These are phyloP conservation scores for Eilema depressum DNA, from an alignment of 2,888 invertebrate genomes.

Conservation along the genomic window DNA sequence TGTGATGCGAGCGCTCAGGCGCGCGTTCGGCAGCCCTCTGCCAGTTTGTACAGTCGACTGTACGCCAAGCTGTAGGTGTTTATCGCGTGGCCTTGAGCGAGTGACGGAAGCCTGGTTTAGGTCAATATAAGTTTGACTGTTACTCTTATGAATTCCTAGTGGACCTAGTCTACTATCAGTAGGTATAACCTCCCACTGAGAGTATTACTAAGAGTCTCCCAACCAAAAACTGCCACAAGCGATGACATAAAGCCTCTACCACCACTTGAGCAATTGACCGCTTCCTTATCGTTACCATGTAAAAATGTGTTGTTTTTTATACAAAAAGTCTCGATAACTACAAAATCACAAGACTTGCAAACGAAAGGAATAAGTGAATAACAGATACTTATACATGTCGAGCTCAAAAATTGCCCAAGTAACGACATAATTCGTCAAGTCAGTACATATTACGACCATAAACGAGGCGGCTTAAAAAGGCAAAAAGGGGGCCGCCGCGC, in stretches of 20 bases:
- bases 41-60: no score
- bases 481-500: constrained; percentile 66
- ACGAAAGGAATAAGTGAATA: constrained; percentile 27
- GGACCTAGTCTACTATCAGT: neutral
- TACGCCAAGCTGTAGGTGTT: no score
- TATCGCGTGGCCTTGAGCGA: no score
- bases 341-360: constrained; percentile 15
- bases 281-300: no score
- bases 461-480: constrained; percentile 61
- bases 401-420: constrained; percentile 41
- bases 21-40: no score
- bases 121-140: neutral
- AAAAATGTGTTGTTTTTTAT: neutral
- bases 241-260: no score
- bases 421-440: constrained; percentile 56
- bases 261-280: no score
- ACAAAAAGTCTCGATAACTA: constrained; percentile 16
- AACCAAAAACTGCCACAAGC: no score
- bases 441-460: constrained; percentile 62
- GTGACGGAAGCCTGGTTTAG: no score
- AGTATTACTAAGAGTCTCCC: no score
- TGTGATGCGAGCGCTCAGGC: no score
- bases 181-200: no score
- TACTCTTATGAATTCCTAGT: neutral
- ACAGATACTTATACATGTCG: constrained; percentile 21